Evolutionary conservation across 2,113 vertebrate genomes (phyloP), one percentile per base, ranked within the genome.

Genomic region (Amazona vittata): DNA sequence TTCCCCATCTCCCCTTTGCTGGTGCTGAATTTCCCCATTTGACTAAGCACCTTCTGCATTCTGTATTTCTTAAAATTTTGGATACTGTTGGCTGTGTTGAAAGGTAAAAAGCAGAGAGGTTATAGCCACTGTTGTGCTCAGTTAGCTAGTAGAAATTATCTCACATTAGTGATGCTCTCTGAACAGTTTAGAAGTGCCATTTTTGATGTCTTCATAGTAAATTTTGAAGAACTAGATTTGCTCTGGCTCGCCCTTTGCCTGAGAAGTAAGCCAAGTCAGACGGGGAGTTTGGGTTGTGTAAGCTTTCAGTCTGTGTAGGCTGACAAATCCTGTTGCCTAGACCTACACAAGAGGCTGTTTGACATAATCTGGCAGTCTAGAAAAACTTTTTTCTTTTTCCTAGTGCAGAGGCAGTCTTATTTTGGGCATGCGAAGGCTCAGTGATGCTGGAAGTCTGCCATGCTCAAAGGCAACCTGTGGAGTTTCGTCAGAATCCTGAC

Each of bases 321-420:
- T 97, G 84, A 97, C 86, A 95, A 29, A 90, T 91, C 86, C 76
- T 79, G 82, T 93, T 94, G 81, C 71, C 63, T 47, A 65, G 16
- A 95, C 83, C 90, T 83, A 15, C 47, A 19, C 77, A 83, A 77
- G 86, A 83, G 59, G 68, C 95, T 83, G 70, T 49, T 83, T 96
- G 95, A 91, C 93, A 60, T 95, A 89, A 94, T 93, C 91, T 95
- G 92, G 79, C 89, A 71, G 88, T 90, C 96, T 18, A 87, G 95
- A 94, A 93, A 96, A 97, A 77, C 50, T 82, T 78, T 94, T 83
- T 77, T 92, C 91, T 95, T 94, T 92, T 96, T 90, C 91, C 73
- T 79, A 71, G 52, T 53, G 59, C 60, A 96, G 65, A 91, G 60
- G 69, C 90, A 71, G 93, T 83, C 93, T 95, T 82, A 91, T 96